Evolutionary conservation across 1,140 invertebrate genomes (phyloP).

Genomic region (Neuroterus valhalla): DNA sequence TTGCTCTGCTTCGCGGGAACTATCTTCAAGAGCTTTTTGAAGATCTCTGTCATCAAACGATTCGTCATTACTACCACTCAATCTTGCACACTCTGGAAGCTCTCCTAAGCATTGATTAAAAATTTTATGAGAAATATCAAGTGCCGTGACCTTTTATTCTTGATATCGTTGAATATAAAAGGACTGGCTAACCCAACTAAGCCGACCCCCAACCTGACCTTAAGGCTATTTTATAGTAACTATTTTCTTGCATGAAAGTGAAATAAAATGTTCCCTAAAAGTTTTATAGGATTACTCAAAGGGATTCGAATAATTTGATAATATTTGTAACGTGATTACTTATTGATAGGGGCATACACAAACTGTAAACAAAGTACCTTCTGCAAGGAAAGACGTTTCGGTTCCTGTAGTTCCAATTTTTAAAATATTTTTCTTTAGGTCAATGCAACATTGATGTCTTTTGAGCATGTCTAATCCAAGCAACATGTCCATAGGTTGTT

Average conservation of each 20-base stretch:
- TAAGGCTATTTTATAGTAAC: no score
- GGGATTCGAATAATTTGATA: no score
- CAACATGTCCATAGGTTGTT: slow-evolving; percentile 99
- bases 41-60: slow-evolving; percentile 79
- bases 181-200: no score
- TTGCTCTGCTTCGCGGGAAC: slow-evolving; percentile 70
- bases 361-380: slow-evolving; percentile 85
- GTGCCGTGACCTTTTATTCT: neutral
- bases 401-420: slow-evolving; percentile 97
- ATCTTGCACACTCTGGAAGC: slow-evolving; percentile 75
- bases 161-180: no score
- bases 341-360: slow-evolving; percentile 29
- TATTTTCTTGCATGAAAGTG: no score
- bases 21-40: slow-evolving; percentile 79
- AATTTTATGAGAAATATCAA: neutral
- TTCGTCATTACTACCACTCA: slow-evolving; percentile 72
- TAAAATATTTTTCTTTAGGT: slow-evolving; percentile 91
- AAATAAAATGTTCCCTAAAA: no score
- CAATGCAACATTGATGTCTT: slow-evolving; percentile 96
- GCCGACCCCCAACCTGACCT: no score
- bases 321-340: no score
- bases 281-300: no score
- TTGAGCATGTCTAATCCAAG: slow-evolving; percentile 98
- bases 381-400: slow-evolving; percentile 91
- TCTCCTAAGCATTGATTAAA: slow-evolving; percentile 58